phyloP scores from a whole-genome alignment of 2,797 vertebrate genomes.

The Champsocephalus esox region DNA sequence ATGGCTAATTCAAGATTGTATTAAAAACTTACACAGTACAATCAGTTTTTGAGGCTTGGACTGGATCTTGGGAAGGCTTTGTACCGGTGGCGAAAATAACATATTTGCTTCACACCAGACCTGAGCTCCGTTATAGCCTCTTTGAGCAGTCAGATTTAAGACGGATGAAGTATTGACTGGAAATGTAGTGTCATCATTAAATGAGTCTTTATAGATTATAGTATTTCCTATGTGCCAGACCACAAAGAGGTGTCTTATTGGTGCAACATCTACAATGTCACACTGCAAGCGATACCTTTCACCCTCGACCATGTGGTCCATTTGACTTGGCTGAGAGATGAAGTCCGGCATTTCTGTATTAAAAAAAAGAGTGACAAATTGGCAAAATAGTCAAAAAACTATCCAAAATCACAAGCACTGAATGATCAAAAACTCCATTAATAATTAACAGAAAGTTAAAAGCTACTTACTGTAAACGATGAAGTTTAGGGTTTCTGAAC shows the following conservation, averaged over 20 bases:
- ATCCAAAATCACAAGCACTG: not conserved
- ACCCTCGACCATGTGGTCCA: conserved; percentile 38
- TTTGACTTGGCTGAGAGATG: conserved; percentile 9
- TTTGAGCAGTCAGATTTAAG: fast-evolving
- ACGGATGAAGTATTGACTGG: conserved; percentile 6
- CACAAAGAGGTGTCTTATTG: conserved; percentile 49
- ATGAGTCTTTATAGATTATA: fast-evolving
- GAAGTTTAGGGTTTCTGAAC: fast-evolving
- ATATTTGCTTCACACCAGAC: conserved; percentile 73
- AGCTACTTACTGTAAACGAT: conserved; percentile 73
- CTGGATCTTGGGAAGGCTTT: fast-evolving
- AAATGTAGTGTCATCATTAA: fast-evolving
- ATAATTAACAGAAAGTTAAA: fast-evolving
- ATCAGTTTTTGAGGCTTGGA: conserved; percentile 34
- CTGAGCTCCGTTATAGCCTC: conserved; percentile 53
- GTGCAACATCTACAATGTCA: conserved; percentile 67
- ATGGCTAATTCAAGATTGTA: not conserved
- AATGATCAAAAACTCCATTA: not conserved
- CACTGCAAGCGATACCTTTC: conserved; percentile 28
- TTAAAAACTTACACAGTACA: conserved; percentile 71
- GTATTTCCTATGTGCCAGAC: conserved; percentile 63
- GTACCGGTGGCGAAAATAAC: conserved; percentile 33
- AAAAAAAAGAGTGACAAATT: not conserved
- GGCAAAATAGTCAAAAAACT: not conserved
- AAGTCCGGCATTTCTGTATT: conserved; percentile 73